These are phyloP conservation scores for Caprella mutica DNA, from an alignment of 2,888 invertebrate species.

Conservation along the genomic window DNA sequence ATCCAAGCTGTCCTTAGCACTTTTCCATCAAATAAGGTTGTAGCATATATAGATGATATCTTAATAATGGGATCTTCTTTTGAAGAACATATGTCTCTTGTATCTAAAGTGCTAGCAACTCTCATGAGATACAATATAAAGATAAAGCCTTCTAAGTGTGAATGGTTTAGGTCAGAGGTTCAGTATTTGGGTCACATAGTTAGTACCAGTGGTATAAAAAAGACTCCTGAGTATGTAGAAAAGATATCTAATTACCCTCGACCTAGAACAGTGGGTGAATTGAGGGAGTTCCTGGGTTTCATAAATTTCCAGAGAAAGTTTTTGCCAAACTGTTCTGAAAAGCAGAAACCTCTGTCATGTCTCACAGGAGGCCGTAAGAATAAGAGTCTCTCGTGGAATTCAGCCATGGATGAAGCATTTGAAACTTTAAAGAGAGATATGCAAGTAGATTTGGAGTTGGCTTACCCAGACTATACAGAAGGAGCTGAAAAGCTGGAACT, in stretches of 20 bases:
- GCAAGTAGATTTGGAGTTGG: neutral
- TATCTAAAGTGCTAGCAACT: neutral
- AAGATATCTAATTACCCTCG: neutral
- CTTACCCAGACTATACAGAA: neutral
- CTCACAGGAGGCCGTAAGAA: neutral
- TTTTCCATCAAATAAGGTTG: neutral
- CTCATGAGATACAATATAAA: neutral
- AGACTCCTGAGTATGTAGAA: neutral
- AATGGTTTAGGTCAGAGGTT: constrained; percentile 1
- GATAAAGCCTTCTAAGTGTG: constrained; percentile 2
- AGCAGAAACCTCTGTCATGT: neutral
- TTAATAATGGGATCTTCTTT: neutral
- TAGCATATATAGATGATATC: constrained; percentile 3
- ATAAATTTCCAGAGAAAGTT: constrained; percentile 1
- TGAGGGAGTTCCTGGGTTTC: neutral
- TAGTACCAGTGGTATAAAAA: neutral
- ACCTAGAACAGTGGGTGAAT: neutral
- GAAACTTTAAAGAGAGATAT: neutral
- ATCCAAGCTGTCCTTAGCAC: neutral
- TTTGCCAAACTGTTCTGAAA: neutral
- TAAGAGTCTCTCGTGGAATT: neutral
- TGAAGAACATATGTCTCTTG: neutral
- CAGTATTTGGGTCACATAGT: constrained; percentile 1
- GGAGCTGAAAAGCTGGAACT: neutral
- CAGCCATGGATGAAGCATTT: neutral